These are phyloP conservation scores for Brachionus sp. DNA, from an alignment of 1,140 invertebrate species.

Conservation along the genomic window DNA sequence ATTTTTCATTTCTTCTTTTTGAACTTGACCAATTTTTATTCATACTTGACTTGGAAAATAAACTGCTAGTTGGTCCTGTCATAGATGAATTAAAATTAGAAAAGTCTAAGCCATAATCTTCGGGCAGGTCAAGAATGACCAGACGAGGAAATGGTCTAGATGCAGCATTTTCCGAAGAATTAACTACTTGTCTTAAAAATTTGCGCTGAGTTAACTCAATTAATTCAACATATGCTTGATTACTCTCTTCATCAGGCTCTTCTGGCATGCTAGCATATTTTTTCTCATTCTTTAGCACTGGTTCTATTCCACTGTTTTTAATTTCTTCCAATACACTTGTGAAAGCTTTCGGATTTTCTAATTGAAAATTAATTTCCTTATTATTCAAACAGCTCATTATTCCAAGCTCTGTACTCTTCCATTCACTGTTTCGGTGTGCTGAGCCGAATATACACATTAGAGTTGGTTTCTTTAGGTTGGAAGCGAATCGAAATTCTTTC, in stretches of 20 bases:
- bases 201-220: constrained; percentile 49
- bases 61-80: neutral
- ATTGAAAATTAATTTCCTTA: constrained; percentile 53
- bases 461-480: constrained; percentile 51
- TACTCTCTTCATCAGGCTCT: neutral
- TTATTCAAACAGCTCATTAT: constrained; percentile 51
- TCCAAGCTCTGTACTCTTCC: constrained; percentile 50
- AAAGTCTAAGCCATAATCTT: neutral
- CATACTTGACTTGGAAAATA: neutral
- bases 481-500: constrained; percentile 54
- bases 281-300: neutral
- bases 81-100: neutral
- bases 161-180: constrained; percentile 41
- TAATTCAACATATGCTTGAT: constrained; percentile 38
- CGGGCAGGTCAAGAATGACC: constrained; percentile 47
- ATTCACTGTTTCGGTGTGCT: neutral
- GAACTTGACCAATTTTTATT: neutral
- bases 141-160: constrained; percentile 46
- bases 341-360: constrained; percentile 48
- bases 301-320: neutral
- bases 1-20: neutral
- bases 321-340: neutral
- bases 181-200: constrained; percentile 47
- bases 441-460: constrained; percentile 48
- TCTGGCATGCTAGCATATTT: neutral